These are phyloP conservation scores for Heliconius hortense DNA, from an alignment of 2,888 invertebrate genomes.

Conservation along the genomic window DNA sequence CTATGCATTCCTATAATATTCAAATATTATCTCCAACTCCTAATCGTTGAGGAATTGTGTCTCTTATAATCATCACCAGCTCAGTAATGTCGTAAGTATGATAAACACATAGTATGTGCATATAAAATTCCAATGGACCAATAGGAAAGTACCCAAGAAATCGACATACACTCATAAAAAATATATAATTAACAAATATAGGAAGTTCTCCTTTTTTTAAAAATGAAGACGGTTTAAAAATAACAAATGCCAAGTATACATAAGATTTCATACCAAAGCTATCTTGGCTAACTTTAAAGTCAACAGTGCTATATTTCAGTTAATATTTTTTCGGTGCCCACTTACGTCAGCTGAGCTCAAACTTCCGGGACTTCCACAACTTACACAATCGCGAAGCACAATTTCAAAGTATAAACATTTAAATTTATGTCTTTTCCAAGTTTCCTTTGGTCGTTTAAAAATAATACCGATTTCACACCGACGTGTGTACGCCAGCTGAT, in stretches of 20 bases:
- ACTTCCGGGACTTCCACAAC: constrained; percentile 31
- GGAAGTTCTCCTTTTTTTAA: too few species aligned
- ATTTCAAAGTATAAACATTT: constrained; percentile 40
- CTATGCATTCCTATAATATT: too few species aligned
- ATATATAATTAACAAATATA: not conserved
- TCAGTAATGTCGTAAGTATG: too few species aligned
- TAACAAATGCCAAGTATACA: not conserved
- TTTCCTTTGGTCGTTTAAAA: constrained; percentile 38
- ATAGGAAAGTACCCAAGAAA: too few species aligned
- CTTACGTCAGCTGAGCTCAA: constrained; percentile 31
- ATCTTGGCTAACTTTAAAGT: constrained; percentile 10
- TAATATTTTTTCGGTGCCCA: constrained; percentile 33
- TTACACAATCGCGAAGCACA: constrained; percentile 32
- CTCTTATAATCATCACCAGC: too few species aligned
- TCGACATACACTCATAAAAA: not conserved
- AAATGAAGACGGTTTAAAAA: not conserved
- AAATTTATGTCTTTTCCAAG: constrained; percentile 35
- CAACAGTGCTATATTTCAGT: constrained; percentile 13
- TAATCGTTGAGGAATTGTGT: too few species aligned
- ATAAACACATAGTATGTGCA: too few species aligned
- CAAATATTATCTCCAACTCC: too few species aligned
- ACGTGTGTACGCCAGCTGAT: constrained; percentile 12
- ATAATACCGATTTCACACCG: constrained; percentile 27
- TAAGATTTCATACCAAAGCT: not conserved
- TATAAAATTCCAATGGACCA: too few species aligned